phyloP scores from a whole-genome alignment of 1,140 invertebrate genomes.

The Galendromus occidentalis region DNA sequence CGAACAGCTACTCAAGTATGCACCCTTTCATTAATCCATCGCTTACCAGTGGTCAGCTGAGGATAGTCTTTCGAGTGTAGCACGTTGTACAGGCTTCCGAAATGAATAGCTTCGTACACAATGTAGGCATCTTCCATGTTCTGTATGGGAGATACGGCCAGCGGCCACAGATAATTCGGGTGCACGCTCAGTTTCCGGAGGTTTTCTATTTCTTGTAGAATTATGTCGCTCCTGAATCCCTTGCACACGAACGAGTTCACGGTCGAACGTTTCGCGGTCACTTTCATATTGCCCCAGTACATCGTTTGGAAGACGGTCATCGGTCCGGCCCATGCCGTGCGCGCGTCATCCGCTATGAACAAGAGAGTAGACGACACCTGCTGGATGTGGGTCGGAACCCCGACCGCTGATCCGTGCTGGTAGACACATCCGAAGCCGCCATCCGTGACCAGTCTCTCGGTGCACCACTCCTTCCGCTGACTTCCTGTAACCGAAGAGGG shows the following conservation, averaged over 20 bases:
- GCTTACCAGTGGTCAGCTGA: no score
- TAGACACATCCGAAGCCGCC: not conserved
- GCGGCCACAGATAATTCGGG: not conserved
- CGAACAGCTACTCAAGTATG: no score
- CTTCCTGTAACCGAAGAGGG: not conserved
- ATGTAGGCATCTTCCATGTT: slow-evolving; percentile 6
- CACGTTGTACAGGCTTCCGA: not conserved
- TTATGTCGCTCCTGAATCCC: not conserved
- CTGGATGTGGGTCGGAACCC: not conserved
- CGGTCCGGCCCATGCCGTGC: not conserved
- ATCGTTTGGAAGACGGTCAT: slow-evolving; percentile 4
- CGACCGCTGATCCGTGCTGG: not conserved
- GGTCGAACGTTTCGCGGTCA: not conserved
- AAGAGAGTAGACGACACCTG: not conserved
- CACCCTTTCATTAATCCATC: no score
- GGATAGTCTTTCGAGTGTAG: not conserved
- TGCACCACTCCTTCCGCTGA: not conserved
- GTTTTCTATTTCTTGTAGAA: slow-evolving; percentile 2
- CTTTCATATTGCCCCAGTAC: not conserved
- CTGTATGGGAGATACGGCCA: not conserved
- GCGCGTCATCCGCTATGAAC: not conserved
- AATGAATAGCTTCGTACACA: slow-evolving; percentile 2
- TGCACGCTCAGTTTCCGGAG: not conserved
- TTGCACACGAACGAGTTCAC: not conserved
- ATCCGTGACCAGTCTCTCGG: not conserved